Evolutionary conservation across 2,113 vertebrate genomes (phyloP).

Genomic region (Sceloporus tristichus): DNA sequence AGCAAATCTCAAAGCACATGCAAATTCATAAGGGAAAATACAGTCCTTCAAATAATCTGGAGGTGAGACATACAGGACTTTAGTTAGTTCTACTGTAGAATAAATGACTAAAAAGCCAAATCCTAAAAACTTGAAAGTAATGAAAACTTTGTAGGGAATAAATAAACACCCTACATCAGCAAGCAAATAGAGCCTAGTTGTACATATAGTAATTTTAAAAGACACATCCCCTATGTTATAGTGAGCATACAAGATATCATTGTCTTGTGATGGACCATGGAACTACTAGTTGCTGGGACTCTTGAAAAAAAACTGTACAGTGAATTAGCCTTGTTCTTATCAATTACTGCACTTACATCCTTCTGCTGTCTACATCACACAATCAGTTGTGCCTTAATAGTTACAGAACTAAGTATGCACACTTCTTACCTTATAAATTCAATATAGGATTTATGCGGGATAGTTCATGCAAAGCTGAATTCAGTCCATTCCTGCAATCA

Average conservation of each 20-base stretch:
- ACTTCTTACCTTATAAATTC: neutral
- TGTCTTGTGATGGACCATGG: too few species aligned
- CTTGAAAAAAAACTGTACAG: constrained; percentile 1
- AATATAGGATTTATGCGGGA: neutral
- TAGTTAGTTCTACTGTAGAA: too few species aligned
- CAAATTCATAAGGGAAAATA: too few species aligned
- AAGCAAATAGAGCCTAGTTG: too few species aligned
- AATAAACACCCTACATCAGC: neutral
- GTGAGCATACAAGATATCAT: too few species aligned
- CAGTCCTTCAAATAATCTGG: too few species aligned
- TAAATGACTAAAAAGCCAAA: neutral
- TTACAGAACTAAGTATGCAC: neutral
- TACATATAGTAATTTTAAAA: too few species aligned
- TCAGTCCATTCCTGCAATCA: neutral
- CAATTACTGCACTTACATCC: neutral
- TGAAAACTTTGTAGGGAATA: neutral
- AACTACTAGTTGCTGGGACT: neutral
- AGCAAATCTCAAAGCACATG: too few species aligned
- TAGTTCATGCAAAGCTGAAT: neutral
- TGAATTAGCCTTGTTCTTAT: neutral
- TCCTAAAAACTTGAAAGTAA: neutral
- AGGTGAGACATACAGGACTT: too few species aligned
- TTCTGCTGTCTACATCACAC: neutral
- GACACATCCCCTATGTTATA: too few species aligned
- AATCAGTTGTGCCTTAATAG: neutral